Evolutionary conservation across 2,888 invertebrate genomes (phyloP).

Genomic region (Iselma pallidipennis): DNA sequence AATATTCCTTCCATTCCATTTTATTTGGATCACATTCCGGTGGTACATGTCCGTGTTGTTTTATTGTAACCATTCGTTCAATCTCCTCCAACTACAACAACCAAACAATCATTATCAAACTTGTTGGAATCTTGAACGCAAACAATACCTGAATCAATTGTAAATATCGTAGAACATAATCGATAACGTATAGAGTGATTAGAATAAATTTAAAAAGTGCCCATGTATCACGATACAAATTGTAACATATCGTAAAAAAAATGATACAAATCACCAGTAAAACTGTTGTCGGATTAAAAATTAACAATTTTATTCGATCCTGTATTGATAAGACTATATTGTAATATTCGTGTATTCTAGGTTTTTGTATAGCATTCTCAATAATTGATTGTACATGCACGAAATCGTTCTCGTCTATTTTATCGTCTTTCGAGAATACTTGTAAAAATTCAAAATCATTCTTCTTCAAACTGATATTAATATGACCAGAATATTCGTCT

Average conservation of each 20-base stretch:
- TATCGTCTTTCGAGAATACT: not conserved
- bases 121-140: no score
- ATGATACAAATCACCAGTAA: conserved; percentile 25
- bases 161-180: conserved; percentile 15
- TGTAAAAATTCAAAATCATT: not conserved
- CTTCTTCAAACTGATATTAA: conserved; percentile 6
- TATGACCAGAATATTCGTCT: not conserved
- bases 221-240: conserved; percentile 10
- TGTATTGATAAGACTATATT: conserved; percentile 5
- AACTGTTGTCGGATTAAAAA: conserved; percentile 16
- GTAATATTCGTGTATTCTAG: conserved; percentile 9
- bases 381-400: conserved; percentile 3
- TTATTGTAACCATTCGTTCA: conserved; percentile 12
- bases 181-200: conserved; percentile 7
- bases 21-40: conserved; percentile 22
- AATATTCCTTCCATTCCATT: conserved; percentile 13
- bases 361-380: conserved; percentile 15
- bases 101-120: not conserved
- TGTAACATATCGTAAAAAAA: conserved; percentile 4
- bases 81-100: conserved; percentile 17
- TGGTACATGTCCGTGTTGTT: conserved; percentile 12
- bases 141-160: conserved; percentile 9
- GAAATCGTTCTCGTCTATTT: not conserved
- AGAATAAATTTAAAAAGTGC: conserved; percentile 13
- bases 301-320: conserved; percentile 10